Percentiles rank a stretch among this genome's conserved stretches.
Conservation (phyloP, 2,797 vertebrate species). For the Protosalanx chinensis region DNA sequence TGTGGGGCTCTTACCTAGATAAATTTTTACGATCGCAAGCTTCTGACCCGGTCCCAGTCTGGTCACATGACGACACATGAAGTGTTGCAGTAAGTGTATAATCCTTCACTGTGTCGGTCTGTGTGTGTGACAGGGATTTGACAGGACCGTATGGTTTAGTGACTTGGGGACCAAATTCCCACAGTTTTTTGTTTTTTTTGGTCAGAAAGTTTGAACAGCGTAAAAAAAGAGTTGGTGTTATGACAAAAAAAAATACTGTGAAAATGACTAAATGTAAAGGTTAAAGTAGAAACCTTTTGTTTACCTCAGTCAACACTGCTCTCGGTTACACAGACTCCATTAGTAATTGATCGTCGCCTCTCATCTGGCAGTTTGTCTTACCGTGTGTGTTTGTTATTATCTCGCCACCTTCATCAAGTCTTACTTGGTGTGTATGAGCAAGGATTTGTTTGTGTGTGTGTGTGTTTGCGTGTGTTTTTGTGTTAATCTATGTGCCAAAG, state of each 20-base stretch:
- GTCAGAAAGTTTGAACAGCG: not conserved
- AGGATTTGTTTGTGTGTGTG: constrained; percentile 16
- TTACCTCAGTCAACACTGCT: constrained; percentile 36
- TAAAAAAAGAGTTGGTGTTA: too few species aligned
- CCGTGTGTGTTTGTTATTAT: constrained; percentile 24
- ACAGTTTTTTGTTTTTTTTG: not conserved
- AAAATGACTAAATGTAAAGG: too few species aligned
- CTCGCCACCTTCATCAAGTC: constrained; percentile 18
- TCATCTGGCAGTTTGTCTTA: constrained; percentile 28
- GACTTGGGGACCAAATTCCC: not conserved
- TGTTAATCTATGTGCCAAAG: constrained; percentile 26
- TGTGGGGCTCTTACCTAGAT: not conserved
- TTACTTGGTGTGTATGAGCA: not conserved
- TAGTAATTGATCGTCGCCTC: constrained; percentile 49
- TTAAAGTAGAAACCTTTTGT: constrained; percentile 46
- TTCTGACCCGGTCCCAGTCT: not conserved
- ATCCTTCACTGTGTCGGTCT: too few species aligned
- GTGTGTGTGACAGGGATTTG: too few species aligned
- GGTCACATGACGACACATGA: not conserved
- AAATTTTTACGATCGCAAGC: not conserved
- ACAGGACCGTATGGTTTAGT: too few species aligned
- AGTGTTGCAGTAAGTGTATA: too few species aligned
- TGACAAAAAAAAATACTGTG: too few species aligned
- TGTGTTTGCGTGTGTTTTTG: constrained; percentile 32
- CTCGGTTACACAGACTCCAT: constrained; percentile 52